phyloP scores from a whole-genome alignment of 2,888 invertebrate genomes.

The Branchipolynoe longqiensis region DNA sequence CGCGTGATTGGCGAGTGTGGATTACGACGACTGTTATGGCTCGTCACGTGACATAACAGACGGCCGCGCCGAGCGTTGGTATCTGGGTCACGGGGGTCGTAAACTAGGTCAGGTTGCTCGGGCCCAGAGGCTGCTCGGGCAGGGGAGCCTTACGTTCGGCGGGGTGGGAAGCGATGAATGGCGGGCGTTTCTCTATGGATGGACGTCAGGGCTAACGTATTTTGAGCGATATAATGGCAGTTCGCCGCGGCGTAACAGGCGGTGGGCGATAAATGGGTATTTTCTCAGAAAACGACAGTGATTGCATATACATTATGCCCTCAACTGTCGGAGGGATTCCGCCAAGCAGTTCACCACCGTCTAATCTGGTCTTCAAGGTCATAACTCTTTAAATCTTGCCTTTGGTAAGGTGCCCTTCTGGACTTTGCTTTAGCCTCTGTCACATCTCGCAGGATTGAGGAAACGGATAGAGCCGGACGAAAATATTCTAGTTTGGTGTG shows the following conservation, averaged over 20 bases:
- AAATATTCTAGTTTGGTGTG: no score
- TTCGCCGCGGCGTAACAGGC: neutral
- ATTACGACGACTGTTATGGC: constrained; percentile 1
- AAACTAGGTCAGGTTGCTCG: constrained; percentile 19
- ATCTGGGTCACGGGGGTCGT: constrained; percentile 41
- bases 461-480: no score
- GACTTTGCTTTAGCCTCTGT: no score
- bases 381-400: no score
- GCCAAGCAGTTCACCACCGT: neutral
- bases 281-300: neutral
- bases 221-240: neutral
- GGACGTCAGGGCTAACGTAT: neutral
- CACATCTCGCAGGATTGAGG: no score
- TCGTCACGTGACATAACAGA: constrained; percentile 37
- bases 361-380: no score
- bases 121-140: neutral
- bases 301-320: neutral
- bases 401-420: no score
- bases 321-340: neutral
- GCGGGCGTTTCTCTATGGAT: neutral
- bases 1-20: constrained; percentile 28
- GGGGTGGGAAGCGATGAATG: constrained; percentile 11
- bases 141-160: neutral
- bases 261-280: neutral
- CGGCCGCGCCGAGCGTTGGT: constrained; percentile 1